Conservation (phyloP, 2,113 vertebrate species). For the Apaloderma vittatum region DNA sequence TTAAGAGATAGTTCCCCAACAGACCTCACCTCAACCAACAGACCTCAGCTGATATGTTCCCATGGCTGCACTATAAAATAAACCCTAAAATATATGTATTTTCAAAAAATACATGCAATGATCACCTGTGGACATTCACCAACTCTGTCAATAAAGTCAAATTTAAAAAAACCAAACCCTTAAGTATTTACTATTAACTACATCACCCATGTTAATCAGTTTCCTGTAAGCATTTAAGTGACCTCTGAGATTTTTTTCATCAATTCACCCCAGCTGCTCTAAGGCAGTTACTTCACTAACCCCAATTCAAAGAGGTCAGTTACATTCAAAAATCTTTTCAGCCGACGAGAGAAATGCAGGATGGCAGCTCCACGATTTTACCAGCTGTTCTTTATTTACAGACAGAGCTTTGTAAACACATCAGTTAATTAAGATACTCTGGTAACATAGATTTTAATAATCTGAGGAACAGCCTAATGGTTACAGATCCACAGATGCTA, state of each 20-base stretch:
- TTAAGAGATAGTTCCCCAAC: neutral
- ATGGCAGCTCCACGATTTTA: neutral
- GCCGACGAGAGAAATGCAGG: neutral
- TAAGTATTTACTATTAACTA: neutral
- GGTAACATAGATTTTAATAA: neutral
- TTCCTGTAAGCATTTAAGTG: neutral
- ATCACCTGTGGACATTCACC: neutral
- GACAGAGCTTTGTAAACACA: neutral
- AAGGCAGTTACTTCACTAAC: neutral
- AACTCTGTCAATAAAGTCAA: neutral
- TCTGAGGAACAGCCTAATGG: neutral
- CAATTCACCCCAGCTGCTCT: neutral
- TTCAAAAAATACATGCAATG: fast-evolving
- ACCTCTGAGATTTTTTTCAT: neutral
- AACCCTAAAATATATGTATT: neutral
- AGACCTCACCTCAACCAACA: neutral
- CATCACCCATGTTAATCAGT: neutral
- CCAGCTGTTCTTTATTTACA: neutral
- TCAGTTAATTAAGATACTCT: slow-evolving; percentile 12
- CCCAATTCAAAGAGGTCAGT: neutral
- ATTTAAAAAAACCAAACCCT: neutral
- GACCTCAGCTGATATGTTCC: neutral
- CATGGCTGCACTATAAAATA: fast-evolving
- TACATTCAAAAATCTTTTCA: neutral
- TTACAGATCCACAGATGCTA: neutral